Evolutionary conservation across 2,797 vertebrate genomes (phyloP).

Genomic region (Nothura maculosa): DNA sequence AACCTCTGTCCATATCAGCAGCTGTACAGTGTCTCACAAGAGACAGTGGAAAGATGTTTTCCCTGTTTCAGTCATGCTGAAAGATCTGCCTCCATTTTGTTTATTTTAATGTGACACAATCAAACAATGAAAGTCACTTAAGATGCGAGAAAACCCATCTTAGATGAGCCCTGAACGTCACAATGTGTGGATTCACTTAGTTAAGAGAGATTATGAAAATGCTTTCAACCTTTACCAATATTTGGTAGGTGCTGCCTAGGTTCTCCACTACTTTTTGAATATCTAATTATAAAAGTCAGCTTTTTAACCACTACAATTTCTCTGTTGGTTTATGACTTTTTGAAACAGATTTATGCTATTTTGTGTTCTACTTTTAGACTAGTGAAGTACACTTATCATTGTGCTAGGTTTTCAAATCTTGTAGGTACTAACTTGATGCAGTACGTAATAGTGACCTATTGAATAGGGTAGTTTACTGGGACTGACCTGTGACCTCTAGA

Average conservation of each 20-base stretch:
- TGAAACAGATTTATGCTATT: neutral
- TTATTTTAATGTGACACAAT: neutral
- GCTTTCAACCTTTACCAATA: neutral
- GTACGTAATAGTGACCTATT: neutral
- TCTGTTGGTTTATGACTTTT: neutral
- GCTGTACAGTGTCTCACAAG: neutral
- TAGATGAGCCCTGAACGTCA: neutral
- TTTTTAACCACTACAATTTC: neutral
- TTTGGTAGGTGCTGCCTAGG: neutral
- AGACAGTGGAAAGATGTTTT: accelerated
- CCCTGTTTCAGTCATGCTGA: neutral
- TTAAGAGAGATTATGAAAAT: neutral
- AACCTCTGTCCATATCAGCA: neutral
- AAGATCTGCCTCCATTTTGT: neutral
- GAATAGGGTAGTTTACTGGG: neutral
- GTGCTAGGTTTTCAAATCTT: neutral
- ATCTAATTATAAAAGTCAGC: neutral
- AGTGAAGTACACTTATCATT: neutral
- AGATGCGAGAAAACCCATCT: neutral
- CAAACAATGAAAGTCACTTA: neutral
- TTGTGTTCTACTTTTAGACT: neutral
- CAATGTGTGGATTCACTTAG: accelerated
- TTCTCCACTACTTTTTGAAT: neutral
- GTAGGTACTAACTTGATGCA: neutral
- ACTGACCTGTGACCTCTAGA: neutral